Evolutionary conservation across 2,888 invertebrate genomes (phyloP), one percentile per base, ranked within the genome.

Genomic region (Drosophila kambysellisi): DNA sequence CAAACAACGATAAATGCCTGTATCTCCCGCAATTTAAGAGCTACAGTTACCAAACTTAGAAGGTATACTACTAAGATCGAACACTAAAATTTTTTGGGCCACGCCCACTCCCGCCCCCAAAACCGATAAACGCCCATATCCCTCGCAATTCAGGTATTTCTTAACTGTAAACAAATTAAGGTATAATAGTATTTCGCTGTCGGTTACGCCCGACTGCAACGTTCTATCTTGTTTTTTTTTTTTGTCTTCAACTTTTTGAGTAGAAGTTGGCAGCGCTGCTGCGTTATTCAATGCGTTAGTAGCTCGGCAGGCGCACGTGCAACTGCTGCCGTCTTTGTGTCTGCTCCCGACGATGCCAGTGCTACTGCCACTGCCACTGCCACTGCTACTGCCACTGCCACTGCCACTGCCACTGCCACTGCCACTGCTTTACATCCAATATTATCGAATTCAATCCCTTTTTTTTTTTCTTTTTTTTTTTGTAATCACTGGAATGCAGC

Each of bases 271-370:
- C 59, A 53, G 46, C 66, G 25, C 53, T 37, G 35, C 62, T 54
- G 53, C 67, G 66, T 63, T 70, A 65, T 75, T 61, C 54, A 69
- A 75, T 76, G 79, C 79, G 79, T 79, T 72, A 54, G 79, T 66
- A 59, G 67, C 57, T 39, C 30, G 51, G 41, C 60, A 30, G 39
- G 30, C 43, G 68, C 81, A 76, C 82, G 79, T 79, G 76, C 81
- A 48, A 58, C 48, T 41, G 46, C 48, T 20, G 12, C 30, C 39
- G 32, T 48, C 53, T 25, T 37, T 25, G 17, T 15, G 12, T 17
- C 2, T 20, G 58, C 30, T 37, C 30, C 35, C 30, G 46, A 8
- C 25, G 25, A 46, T 37, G 53, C 37, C 37, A 37, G 9, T 17
- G 32, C 25, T 51, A 29, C 29, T 25, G 12, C 29, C 29, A 25